Conservation (phyloP, 2,797 vertebrate genomes). For the Gadopsis marmoratus region DNA sequence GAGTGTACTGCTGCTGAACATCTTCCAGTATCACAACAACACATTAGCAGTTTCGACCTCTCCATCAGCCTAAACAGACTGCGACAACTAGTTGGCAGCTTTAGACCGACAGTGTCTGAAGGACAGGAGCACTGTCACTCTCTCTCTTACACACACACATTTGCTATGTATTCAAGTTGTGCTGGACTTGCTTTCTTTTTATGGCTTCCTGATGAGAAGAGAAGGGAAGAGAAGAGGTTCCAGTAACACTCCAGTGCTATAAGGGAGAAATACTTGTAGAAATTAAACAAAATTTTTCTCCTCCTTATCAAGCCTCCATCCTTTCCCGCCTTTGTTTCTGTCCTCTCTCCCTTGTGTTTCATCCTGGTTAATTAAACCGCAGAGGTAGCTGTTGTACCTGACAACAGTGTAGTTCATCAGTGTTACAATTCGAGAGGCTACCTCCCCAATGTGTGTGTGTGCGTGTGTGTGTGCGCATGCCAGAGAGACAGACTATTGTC, state of each 20-base stretch:
- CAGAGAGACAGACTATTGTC: slow-evolving; percentile 54
- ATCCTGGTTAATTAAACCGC: slow-evolving; percentile 77
- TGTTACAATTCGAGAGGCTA: slow-evolving; percentile 66
- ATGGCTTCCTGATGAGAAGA: background rate
- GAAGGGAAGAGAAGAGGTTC: too few species aligned
- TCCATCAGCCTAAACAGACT: slow-evolving; percentile 68
- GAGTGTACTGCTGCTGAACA: slow-evolving; percentile 57
- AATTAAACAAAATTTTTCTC: slow-evolving; percentile 34
- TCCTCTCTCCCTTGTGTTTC: slow-evolving; percentile 49
- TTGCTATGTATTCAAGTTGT: background rate
- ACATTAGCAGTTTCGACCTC: slow-evolving; percentile 72
- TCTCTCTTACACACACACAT: slow-evolving; percentile 6
- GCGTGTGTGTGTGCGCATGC: slow-evolving; percentile 19
- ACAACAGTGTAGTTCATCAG: slow-evolving; percentile 75
- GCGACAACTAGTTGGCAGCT: slow-evolving; percentile 68
- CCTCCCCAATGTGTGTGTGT: slow-evolving; percentile 62
- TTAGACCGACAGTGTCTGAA: slow-evolving; percentile 43
- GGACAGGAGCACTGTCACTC: slow-evolving; percentile 38
- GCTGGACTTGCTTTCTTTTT: background rate
- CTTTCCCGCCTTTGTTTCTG: slow-evolving; percentile 53
- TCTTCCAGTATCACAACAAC: slow-evolving; percentile 79
- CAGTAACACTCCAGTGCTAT: background rate
- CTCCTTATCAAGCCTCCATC: slow-evolving; percentile 38
- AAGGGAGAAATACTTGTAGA: background rate
- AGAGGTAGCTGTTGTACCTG: slow-evolving; percentile 72